These are phyloP conservation scores for Caenorhabditis sulstoni DNA, from an alignment of 2,888 invertebrate genomes.

Conservation along the genomic window DNA sequence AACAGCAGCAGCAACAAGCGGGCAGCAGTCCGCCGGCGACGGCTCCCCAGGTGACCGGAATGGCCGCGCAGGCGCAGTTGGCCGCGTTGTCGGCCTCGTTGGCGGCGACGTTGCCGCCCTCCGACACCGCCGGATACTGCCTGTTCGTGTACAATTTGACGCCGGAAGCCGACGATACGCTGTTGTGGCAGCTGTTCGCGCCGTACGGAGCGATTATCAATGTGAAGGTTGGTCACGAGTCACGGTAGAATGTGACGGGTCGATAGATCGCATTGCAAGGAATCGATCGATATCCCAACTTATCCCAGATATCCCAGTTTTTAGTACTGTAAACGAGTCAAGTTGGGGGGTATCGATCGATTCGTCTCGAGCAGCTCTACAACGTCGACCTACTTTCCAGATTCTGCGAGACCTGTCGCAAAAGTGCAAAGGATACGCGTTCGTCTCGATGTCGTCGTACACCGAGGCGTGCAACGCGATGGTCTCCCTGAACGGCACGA, in stretches of 20 bases:
- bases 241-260: too few relatives aligned
- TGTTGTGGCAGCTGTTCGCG: constrained; percentile 94
- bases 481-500: constrained; percentile 93
- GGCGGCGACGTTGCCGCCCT: constrained; percentile 54
- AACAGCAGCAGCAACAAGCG: not conserved
- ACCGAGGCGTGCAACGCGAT: constrained; percentile 97
- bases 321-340: too few relatives aligned
- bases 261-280: too few relatives aligned
- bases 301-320: too few relatives aligned
- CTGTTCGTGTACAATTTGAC: constrained; percentile 94
- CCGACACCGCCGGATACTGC: constrained; percentile 88
- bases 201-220: constrained; percentile 97
- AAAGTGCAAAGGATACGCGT: constrained; percentile 98
- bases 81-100: constrained; percentile 65
- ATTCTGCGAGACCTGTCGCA: constrained; percentile 93
- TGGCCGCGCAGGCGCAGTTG: constrained; percentile 55
- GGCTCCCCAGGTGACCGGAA: constrained; percentile 16
- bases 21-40: constrained; percentile 42
- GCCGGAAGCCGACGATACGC: constrained; percentile 92
- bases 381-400: constrained; percentile 65
- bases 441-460: constrained; percentile 98
- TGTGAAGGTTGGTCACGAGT: constrained; percentile 86
- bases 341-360: too few relatives aligned
- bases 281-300: too few relatives aligned
- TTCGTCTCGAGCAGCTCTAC: not conserved